These are phyloP conservation scores for Carassius gibelio DNA, from an alignment of 2,113 vertebrate species.

Conservation along the genomic window DNA sequence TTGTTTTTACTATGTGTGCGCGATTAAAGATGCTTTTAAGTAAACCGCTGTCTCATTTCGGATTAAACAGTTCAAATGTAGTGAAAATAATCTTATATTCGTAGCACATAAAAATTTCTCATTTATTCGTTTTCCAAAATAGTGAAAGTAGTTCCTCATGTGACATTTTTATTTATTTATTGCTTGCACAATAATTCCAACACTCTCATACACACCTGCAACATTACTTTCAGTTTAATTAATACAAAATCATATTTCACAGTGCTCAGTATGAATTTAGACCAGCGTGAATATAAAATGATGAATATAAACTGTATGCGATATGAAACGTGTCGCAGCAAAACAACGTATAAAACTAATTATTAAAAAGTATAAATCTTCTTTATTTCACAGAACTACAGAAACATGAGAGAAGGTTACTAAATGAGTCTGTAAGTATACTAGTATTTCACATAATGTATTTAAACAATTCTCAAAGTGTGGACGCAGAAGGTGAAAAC, in stretches of 20 bases:
- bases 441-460: neutral
- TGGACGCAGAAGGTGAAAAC: no score
- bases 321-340: neutral
- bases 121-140: neutral
- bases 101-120: no score
- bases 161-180: neutral
- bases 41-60: neutral
- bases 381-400: neutral
- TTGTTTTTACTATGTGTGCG: neutral
- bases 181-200: neutral
- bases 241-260: neutral
- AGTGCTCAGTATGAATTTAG: neutral
- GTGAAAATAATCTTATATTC: neutral
- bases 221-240: neutral
- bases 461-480: no score
- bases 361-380: neutral
- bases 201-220: neutral
- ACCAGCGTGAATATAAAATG: conserved; percentile 7
- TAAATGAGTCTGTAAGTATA: neutral
- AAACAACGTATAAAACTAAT: neutral
- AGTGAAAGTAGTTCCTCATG: neutral
- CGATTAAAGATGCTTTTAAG: conserved; percentile 19
- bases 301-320: conserved; percentile 4
- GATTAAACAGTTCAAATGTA: neutral
- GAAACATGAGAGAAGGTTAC: neutral